A percentile compares a stretch with the other conserved stretches of the same genome.
Conservation (phyloP, 1,140 invertebrate species). For the Apis cerana region DNA sequence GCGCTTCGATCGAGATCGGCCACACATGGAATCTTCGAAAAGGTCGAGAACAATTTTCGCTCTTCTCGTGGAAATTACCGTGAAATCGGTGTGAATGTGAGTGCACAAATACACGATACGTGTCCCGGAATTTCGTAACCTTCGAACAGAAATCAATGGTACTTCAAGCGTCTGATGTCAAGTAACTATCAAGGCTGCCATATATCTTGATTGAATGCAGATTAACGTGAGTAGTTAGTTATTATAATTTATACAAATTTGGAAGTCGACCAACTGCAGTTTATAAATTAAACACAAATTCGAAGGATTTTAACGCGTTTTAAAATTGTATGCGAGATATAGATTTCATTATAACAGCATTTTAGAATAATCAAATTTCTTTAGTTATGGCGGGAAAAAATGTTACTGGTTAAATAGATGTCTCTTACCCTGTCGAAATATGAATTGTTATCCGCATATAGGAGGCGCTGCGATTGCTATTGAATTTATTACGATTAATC, state of each 20-base stretch:
- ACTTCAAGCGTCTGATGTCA: conserved; percentile 1
- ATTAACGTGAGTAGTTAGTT: conserved; percentile 5
- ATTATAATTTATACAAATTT: conserved; percentile 16
- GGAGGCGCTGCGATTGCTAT: not conserved
- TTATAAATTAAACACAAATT: not conserved
- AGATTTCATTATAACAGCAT: too few species aligned
- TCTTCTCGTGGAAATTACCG: not conserved
- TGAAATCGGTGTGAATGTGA: conserved; percentile 27
- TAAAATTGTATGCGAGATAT: not conserved
- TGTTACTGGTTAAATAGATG: not conserved
- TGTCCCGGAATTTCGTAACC: conserved; percentile 1
- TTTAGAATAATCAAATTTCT: too few species aligned
- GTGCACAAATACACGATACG: not conserved
- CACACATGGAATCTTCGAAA: conserved; percentile 1
- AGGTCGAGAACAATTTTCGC: not conserved
- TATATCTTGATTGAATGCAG: not conserved
- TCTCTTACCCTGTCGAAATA: not conserved
- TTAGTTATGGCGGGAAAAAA: not conserved
- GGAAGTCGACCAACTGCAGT: not conserved
- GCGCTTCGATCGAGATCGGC: conserved; percentile 37
- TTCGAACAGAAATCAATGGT: not conserved
- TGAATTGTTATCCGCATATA: not conserved
- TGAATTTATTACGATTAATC: not conserved
- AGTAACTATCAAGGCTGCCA: not conserved
- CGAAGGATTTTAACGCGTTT: not conserved